These are phyloP conservation scores for Lysandra coridon DNA, from an alignment of 2,888 invertebrate species.

Conservation along the genomic window DNA sequence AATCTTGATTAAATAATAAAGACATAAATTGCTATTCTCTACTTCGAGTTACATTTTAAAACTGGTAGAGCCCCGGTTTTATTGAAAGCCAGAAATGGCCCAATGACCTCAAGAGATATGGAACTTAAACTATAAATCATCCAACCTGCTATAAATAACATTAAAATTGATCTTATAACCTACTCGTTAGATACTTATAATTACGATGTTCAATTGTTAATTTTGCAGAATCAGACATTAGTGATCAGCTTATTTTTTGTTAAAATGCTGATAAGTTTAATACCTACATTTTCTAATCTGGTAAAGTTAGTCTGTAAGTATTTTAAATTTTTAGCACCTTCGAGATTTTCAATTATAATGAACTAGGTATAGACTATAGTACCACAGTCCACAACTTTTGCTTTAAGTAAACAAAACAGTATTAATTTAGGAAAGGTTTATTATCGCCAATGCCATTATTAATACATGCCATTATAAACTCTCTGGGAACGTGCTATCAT, in stretches of 20 bases:
- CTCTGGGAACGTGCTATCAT: neutral
- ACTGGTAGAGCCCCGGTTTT: neutral
- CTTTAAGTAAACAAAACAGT: neutral
- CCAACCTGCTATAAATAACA: neutral
- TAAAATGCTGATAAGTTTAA: too few species aligned
- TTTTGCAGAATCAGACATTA: neutral
- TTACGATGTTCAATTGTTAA: neutral
- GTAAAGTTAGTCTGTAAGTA: neutral
- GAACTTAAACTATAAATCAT: conserved; percentile 1
- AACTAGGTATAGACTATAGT: too few species aligned
- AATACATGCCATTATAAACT: neutral
- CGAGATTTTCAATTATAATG: too few species aligned
- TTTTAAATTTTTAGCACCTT: too few species aligned
- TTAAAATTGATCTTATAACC: neutral
- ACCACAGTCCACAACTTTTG: neutral
- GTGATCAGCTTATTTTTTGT: neutral
- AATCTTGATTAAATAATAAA: too few species aligned
- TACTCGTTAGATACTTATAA: neutral
- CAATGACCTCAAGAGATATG: neutral
- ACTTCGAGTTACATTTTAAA: neutral
- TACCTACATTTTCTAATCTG: too few species aligned
- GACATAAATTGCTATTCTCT: too few species aligned
- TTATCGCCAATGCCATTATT: neutral
- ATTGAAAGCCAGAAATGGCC: neutral
- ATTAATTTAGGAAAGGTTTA: neutral